Evolutionary conservation across 2,888 invertebrate genomes (phyloP), one percentile per base, ranked within the genome.

Genomic region (Lathronympha strigana): DNA sequence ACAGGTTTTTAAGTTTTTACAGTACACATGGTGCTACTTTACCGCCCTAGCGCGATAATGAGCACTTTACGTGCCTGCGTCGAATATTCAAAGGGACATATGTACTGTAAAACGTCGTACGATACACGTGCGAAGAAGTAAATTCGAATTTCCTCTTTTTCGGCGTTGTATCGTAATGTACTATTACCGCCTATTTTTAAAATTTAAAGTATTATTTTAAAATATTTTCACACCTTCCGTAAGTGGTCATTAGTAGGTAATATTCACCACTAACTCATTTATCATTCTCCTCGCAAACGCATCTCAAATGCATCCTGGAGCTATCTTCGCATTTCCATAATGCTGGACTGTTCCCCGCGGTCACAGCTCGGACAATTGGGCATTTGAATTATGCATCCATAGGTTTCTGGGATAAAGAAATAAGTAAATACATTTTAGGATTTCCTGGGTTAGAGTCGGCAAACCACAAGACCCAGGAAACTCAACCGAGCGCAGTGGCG

Each of bases 341-440:
- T 55, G 55, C 28, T 43, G 25, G 25, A 11, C 40, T 13, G 28
- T 19, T 11, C 11, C 31, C 55, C 43, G 28, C 43, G 55, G 55
- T 17, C 55, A 55, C 28, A 40, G 53, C 9, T 36, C 9, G 50
- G 11, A 43, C 55, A 55, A 55, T 55, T 28, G 55, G 55, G 15
- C 19, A 28, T 54, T 40, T 55, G 55, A 55, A 55, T 54, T 23
- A 40, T 54, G 38, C 54, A 54, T 38, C 54, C 54, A 40, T 21
- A 1, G 43, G 19, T 38, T 15, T 0, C 40, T 21, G 3, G 19
- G 43, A 43, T 43, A 43, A 43, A 43, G 21, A 21, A 36, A 40
- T 40, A 40, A 2, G 21, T 19, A 43, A 43, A 43, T 43, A 43
- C 11, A 19, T 19, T 6, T 43, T 43, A 3, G 17, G 19, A 11